Evolutionary conservation across 2,888 invertebrate genomes (phyloP).

Genomic region (Anaspis maculata): DNA sequence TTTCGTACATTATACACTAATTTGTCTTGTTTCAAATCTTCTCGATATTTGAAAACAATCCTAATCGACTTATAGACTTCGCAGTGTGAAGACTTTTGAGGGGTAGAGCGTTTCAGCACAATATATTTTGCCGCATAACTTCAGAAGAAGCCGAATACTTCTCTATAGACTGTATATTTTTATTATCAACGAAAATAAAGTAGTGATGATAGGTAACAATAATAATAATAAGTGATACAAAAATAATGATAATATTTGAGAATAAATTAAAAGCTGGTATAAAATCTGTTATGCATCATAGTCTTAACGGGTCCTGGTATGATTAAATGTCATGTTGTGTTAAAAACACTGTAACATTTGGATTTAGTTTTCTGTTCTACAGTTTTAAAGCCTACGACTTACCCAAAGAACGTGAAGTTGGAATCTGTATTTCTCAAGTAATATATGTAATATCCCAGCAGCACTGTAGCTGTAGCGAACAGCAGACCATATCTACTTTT

Average conservation of each 20-base stretch:
- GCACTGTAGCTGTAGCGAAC: constrained; percentile 49
- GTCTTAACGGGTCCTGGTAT: constrained; percentile 26
- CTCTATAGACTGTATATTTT: too few species aligned
- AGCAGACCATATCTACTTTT: constrained; percentile 40
- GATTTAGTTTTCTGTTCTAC: not conserved
- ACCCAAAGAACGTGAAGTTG: constrained; percentile 31
- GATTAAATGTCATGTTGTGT: constrained; percentile 34
- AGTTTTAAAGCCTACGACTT: constrained; percentile 17
- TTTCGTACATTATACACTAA: too few species aligned
- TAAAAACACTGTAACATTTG: constrained; percentile 28
- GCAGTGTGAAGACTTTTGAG: too few species aligned
- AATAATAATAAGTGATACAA: too few species aligned
- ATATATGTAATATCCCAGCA: constrained; percentile 53
- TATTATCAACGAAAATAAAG: too few species aligned
- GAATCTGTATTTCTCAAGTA: constrained; percentile 45
- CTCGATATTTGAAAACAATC: too few species aligned
- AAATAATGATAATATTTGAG: constrained; percentile 7
- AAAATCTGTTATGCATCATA: constrained; percentile 30
- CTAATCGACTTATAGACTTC: too few species aligned
- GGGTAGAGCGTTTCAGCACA: too few species aligned
- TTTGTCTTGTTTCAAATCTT: too few species aligned
- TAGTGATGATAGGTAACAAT: too few species aligned
- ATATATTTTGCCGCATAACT: too few species aligned
- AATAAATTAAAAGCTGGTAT: constrained; percentile 27
- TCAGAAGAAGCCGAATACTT: too few species aligned